Evolutionary conservation across 1,140 invertebrate genomes (phyloP).

Genomic region (Brachionus rotundiformis): DNA sequence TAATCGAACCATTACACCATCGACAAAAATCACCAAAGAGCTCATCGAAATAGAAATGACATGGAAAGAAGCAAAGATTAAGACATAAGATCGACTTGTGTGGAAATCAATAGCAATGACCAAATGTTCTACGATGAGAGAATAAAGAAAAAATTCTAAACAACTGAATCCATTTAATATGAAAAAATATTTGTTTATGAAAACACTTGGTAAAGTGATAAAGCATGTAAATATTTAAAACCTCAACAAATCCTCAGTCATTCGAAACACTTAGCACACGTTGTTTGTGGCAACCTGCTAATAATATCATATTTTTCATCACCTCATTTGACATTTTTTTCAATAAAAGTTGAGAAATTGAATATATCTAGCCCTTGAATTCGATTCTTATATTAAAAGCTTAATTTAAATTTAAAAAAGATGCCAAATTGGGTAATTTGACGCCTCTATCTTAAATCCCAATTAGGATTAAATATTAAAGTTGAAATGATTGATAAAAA

Average conservation of each 20-base stretch:
- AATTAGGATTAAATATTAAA: background rate
- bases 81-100: too few species aligned
- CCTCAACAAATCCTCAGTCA: background rate
- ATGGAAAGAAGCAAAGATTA: too few species aligned
- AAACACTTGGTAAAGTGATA: background rate
- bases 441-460: background rate
- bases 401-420: background rate
- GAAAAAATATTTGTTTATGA: background rate
- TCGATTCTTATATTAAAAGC: background rate
- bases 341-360: background rate
- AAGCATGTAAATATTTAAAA: background rate
- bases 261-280: background rate
- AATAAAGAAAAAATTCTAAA: too few species aligned
- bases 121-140: too few species aligned
- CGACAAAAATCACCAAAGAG: too few species aligned
- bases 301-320: background rate
- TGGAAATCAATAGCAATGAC: too few species aligned
- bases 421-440: background rate
- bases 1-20: too few species aligned
- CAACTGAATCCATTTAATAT: too few species aligned
- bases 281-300: constrained; percentile 7
- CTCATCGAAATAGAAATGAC: too few species aligned
- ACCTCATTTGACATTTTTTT: constrained; percentile 14
- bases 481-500: background rate
- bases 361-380: background rate